Evolutionary conservation across 2,113 vertebrate genomes (phyloP), one percentile per base, ranked within the genome.

Genomic region (Phaetusa simplex): DNA sequence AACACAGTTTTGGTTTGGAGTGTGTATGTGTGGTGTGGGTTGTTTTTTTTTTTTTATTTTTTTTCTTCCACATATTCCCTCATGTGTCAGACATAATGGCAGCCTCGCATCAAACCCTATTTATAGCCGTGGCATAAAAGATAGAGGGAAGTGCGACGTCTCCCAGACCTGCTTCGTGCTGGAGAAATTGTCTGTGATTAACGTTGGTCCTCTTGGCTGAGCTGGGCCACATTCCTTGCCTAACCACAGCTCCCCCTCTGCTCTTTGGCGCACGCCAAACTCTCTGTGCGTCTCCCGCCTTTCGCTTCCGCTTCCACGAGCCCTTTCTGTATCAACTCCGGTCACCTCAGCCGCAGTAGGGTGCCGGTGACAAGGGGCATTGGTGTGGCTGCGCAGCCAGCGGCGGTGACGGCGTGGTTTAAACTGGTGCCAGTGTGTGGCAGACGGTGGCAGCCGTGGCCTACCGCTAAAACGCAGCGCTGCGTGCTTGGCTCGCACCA

Each of bases 381-480:
- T 58, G 62, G 26, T 30, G 64, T 77, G 80, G 30, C 76, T 71
- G 76, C 2, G 11, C 42, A 38, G 64, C 58, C 29, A 1, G 0
- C 22, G 45, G 49, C 0, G 0, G 59, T 62, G 87, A 27, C 0
- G 0, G 18, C 0, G 1, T 4, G 8, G 36, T 86, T 79, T 79
- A 70, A 34, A 53, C 29, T 1, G 4, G 47, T 55, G 56, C 59
- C 3, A 2, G 36, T 3, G 21, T 38, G 71, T 56, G 82, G 90
- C 81, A 66, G 86, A 42, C 5, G 0, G 40, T 62, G 79, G 76
- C 0, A 0, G 50, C 55, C 0, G 20, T 30, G 67, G 43, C 64
- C 76, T 53, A 23, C 80, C 29, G 9, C 29, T 86, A 62, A 92
- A 86, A 56, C 14, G 29, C 66, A 40, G 53, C 0, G 2, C 76